Base-by-base conservation (phyloP, 2,888 invertebrate species). In the Macaria notata region DNA sequence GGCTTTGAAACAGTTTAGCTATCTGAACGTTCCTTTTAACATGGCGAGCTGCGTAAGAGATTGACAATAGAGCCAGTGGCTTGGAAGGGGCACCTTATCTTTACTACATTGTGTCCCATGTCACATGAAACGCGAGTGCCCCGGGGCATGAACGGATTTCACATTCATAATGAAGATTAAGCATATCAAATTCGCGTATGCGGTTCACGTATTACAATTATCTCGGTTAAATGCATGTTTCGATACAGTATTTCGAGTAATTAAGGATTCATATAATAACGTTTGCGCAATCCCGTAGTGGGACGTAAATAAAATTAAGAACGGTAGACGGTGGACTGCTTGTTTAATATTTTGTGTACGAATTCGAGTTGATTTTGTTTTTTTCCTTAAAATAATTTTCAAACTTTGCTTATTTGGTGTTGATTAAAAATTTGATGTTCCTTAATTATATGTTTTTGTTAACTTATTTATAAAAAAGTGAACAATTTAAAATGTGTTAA, bases 61-160 rank as follows among this genome's bases (percentile, higher is more conserved):
- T 84, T 81, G 83, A 89, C 90, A 89, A 90, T 87, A 77, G 88
- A 81, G 57, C 66, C 85, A 88, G 81, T 89, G 88, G 84, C 79
- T 85, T 72, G 90, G 88, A 90, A 90, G 79, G 83, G 86, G 75
- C 76, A 84, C 86, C 86, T 89, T 89, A 89, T 89, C 88, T 88
- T 83, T 84, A 82, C 78, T 84, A 84, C 86, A 87, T 86, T 88
- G 87, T 88, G 83, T 80, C 86, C 86, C 81, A 77, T 81, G 88
- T 88, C 88, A 88, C 83, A 82, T 79, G 84, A 83, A 83, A 84
- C 79, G 84, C 77, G 78, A 84, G 82, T 76, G 82, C 86, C 81
- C 75, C 72, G 70, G 79, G 84, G 78, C 71, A 81, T 80, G 82
- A 83, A 81, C 81, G 76, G 79, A 79, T 83, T 83, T 80, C 81